Percentiles rank a stretch among this genome's conserved stretches.
phyloP scores from a whole-genome alignment of 2,888 invertebrate genomes.

The Pammene fasciana region DNA sequence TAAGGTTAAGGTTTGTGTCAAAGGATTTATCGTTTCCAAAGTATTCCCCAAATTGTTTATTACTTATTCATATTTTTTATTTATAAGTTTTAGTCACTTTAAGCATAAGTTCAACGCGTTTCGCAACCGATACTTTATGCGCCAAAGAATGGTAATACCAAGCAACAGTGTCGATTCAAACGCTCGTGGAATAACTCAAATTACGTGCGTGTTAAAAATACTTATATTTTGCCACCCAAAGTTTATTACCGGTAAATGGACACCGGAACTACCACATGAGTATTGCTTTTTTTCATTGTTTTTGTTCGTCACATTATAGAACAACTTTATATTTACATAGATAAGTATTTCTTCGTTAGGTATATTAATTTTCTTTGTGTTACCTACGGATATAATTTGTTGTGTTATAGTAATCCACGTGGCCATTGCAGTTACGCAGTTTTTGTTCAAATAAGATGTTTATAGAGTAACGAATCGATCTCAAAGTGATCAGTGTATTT shows the following conservation, averaged over 20 bases:
- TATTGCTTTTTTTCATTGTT: constrained; percentile 54
- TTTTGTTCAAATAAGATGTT: constrained; percentile 72
- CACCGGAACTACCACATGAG: constrained; percentile 51
- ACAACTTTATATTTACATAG: constrained; percentile 52
- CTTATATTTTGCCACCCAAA: constrained; percentile 53
- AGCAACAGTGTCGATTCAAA: constrained; percentile 44
- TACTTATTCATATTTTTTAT: constrained; percentile 64
- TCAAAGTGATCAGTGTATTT: constrained; percentile 83
- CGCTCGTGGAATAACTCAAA: constrained; percentile 35
- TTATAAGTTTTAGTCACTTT: constrained; percentile 77
- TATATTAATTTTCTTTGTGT: constrained; percentile 67
- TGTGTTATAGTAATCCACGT: constrained; percentile 63
- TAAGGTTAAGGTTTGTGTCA: constrained; percentile 83
- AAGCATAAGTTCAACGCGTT: constrained; percentile 72
- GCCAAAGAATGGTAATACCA: constrained; percentile 70
- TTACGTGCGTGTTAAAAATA: constrained; percentile 37
- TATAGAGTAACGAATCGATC: constrained; percentile 75
- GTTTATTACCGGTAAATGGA: constrained; percentile 46
- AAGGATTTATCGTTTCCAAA: constrained; percentile 84
- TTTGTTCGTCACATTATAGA: constrained; percentile 54
- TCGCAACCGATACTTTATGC: constrained; percentile 62
- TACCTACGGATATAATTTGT: constrained; percentile 72
- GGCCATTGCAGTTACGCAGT: constrained; percentile 74
- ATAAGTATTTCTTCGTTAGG: constrained; percentile 62
- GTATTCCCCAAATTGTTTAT: constrained; percentile 83